Conservation (phyloP, 2,797 vertebrate species). For the Pseudotriccus pelzelni region DNA sequence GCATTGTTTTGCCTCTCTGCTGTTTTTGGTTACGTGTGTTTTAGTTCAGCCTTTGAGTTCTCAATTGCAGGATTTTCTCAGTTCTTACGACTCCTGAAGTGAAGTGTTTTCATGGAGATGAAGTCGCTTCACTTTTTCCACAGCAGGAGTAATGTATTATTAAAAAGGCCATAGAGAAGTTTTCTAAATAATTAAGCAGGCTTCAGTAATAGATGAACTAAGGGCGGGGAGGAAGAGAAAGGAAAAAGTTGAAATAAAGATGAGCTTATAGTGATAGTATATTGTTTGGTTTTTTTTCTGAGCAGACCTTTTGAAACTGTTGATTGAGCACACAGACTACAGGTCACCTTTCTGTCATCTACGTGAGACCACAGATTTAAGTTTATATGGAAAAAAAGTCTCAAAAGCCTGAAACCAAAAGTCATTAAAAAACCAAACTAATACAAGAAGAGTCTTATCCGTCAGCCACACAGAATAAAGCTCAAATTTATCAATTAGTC, state of each 20-base stretch:
- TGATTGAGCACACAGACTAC: not conserved
- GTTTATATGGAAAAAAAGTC: not conserved
- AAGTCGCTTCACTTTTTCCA: constrained; percentile 58
- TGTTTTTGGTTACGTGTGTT: not conserved
- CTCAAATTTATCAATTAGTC: not conserved
- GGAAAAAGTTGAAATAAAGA: constrained; percentile 26
- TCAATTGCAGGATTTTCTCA: not conserved
- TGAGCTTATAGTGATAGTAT: not conserved
- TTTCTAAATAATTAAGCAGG: constrained; percentile 89
- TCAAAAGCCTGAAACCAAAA: not conserved
- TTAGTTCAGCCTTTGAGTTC: not conserved
- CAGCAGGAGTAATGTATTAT: constrained; percentile 75
- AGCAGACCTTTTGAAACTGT: not conserved
- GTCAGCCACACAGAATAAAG: not conserved
- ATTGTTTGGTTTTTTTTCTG: not conserved
- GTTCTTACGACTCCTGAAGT: not conserved
- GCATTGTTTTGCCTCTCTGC: not conserved
- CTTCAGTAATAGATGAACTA: constrained; percentile 74
- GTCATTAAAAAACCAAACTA: not conserved
- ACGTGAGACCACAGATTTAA: not conserved
- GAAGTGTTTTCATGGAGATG: not conserved
- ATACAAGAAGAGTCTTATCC: not conserved
- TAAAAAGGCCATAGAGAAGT: constrained; percentile 71
- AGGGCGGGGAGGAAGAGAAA: not conserved
- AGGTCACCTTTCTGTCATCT: not conserved